phyloP scores from a whole-genome alignment of 2,888 invertebrate species.

The Opisthograptis luteolata region DNA sequence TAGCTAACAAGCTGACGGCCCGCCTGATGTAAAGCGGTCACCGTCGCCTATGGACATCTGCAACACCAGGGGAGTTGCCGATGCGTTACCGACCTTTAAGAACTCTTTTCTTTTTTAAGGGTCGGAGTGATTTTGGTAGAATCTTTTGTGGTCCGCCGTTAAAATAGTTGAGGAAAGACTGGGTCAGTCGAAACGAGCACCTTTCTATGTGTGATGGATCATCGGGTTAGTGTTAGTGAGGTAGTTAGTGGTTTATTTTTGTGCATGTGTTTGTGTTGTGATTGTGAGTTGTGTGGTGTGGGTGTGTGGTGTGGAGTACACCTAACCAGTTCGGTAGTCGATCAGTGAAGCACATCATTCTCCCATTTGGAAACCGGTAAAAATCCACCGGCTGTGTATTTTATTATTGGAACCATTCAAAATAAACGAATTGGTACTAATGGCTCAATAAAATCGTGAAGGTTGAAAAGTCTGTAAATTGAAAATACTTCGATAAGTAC shows the following conservation, averaged over 20 bases:
- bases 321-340: conserved; percentile 66
- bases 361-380: conserved; percentile 69
- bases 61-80: too few relatives aligned
- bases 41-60: too few relatives aligned
- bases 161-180: too few relatives aligned
- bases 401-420: conserved; percentile 27
- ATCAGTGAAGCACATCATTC: conserved; percentile 63
- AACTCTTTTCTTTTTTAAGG: too few relatives aligned
- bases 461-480: too few relatives aligned
- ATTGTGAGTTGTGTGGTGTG: too few relatives aligned
- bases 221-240: conserved; percentile 21
- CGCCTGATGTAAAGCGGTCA: too few relatives aligned
- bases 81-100: too few relatives aligned
- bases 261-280: conserved; percentile 34
- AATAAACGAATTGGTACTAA: conserved; percentile 16
- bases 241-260: conserved; percentile 44
- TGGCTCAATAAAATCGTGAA: conserved; percentile 10
- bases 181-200: conserved; percentile 20
- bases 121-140: too few relatives aligned
- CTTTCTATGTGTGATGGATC: conserved; percentile 18
- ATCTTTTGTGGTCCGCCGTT: too few relatives aligned
- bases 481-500: too few relatives aligned
- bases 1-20: too few relatives aligned
- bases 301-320: conserved; percentile 39
- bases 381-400: conserved; percentile 24